Percentiles rank a stretch among this genome's conserved stretches.
These are phyloP conservation scores for Microplitis mediator DNA, from an alignment of 1,140 invertebrate species.

Conservation along the genomic window DNA sequence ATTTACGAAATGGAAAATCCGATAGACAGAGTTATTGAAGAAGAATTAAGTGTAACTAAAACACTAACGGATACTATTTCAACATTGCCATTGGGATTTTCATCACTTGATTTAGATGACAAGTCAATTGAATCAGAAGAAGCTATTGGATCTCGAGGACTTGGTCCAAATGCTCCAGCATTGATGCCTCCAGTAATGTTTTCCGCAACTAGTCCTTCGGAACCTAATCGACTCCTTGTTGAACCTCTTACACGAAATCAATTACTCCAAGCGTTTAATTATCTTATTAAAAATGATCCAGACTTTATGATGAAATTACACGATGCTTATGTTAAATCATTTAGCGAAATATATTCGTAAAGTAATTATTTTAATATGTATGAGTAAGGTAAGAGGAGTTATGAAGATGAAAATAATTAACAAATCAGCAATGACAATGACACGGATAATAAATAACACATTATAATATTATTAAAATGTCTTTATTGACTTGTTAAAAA, in stretches of 20 bases:
- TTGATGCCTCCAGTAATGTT: constrained; percentile 87
- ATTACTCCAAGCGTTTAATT: constrained; percentile 84
- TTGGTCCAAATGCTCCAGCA: constrained; percentile 65
- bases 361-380: neutral
- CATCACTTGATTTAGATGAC: neutral
- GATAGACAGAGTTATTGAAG: neutral
- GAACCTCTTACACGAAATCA: constrained; percentile 86
- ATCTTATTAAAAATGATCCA: constrained; percentile 84
- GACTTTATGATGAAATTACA: constrained; percentile 87
- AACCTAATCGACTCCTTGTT: constrained; percentile 52
- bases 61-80: constrained; percentile 13
- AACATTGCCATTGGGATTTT: constrained; percentile 12
- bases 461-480: neutral
- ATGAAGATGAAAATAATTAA: neutral
- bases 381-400: neutral
- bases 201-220: constrained; percentile 62
- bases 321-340: constrained; percentile 87
- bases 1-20: neutral
- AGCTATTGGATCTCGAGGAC: neutral
- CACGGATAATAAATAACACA: neutral
- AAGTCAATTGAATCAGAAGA: constrained; percentile 4
- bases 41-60: neutral
- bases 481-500: neutral
- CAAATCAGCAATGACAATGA: neutral
- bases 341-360: constrained; percentile 73